Conservation (phyloP, 2,888 invertebrate species). For the Heliconius erato region DNA sequence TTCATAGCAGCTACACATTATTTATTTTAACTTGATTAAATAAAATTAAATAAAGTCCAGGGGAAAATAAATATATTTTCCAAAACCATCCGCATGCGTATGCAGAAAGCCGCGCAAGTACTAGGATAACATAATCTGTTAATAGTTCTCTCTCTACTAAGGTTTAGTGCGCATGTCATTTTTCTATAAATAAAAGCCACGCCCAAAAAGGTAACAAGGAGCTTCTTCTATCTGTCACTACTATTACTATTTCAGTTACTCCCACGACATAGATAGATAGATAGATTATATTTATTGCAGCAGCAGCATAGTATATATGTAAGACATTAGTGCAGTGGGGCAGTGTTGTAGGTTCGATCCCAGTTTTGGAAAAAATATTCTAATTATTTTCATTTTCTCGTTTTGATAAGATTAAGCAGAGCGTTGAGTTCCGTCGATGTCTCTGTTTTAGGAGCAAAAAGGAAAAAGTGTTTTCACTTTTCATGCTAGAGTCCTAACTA, state of each 20-base stretch:
- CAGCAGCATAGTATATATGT: background rate
- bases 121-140: slow-evolving; percentile 21
- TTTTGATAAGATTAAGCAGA: background rate
- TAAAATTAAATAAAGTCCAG: too few relatives aligned
- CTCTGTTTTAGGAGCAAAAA: too few relatives aligned
- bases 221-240: background rate
- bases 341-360: background rate
- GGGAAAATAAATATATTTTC: background rate
- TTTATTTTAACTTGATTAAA: background rate
- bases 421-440: too few relatives aligned
- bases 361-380: background rate
- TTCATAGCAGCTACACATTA: background rate
- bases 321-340: too few relatives aligned
- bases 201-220: background rate
- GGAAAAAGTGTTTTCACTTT: background rate
- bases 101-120: slow-evolving; percentile 16
- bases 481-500: background rate
- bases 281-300: background rate
- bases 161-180: slow-evolving; percentile 9
- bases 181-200: background rate
- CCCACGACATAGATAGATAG: background rate
- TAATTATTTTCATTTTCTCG: background rate
- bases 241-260: slow-evolving; percentile 2
- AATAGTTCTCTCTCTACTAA: background rate
- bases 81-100: background rate